Percentiles rank a stretch among this genome's conserved stretches.
These are phyloP conservation scores for Acanthiza pusilla DNA, from an alignment of 2,797 vertebrate species.

Conservation along the genomic window DNA sequence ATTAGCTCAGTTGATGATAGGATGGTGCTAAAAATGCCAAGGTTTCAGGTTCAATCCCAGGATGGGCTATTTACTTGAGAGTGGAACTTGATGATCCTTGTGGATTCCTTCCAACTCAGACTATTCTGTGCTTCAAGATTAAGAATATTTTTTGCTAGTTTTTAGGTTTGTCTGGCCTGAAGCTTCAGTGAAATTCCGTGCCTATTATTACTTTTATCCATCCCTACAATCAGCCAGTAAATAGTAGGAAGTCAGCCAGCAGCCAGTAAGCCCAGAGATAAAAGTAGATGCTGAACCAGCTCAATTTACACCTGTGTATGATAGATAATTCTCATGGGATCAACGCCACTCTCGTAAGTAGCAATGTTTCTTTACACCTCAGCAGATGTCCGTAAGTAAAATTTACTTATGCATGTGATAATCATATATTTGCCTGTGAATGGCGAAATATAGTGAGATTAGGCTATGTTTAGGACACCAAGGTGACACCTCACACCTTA, in stretches of 20 bases:
- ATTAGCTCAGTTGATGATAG: background rate
- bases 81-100: background rate
- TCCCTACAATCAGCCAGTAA: background rate
- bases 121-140: background rate
- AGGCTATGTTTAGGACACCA: background rate
- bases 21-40: background rate
- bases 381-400: background rate
- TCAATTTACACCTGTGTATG: background rate
- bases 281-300: background rate
- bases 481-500: background rate
- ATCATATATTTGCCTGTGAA: background rate
- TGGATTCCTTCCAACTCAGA: background rate
- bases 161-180: background rate
- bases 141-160: background rate
- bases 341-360: background rate
- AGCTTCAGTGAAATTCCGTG: background rate
- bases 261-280: background rate
- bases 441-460: too few relatives aligned
- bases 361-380: background rate
- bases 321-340: background rate
- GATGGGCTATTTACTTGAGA: background rate
- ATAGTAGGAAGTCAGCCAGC: background rate
- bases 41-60: background rate
- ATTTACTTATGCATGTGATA: background rate
- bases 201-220: background rate